Conservation (phyloP, 2,888 invertebrate genomes). For the Acronicta alni region DNA sequence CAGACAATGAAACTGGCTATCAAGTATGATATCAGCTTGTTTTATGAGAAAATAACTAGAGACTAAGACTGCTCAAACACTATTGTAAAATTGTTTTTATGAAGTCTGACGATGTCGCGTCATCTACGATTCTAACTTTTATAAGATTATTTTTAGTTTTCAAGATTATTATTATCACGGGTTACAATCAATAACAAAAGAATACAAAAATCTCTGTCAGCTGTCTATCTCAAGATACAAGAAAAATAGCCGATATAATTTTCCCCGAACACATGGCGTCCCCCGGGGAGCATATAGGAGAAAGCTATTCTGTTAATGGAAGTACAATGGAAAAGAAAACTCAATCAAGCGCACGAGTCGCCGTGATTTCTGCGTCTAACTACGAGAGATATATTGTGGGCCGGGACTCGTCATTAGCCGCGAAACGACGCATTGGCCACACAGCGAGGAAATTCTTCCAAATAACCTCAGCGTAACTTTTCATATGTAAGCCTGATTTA, state of each 20-base stretch:
- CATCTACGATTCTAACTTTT: constrained; percentile 12
- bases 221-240: constrained; percentile 58
- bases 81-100: constrained; percentile 18
- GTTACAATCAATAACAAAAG: constrained; percentile 42
- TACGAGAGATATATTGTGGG: constrained; percentile 85
- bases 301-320: constrained; percentile 87
- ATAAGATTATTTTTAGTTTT: constrained; percentile 11
- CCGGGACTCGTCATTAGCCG: constrained; percentile 81
- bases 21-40: constrained; percentile 23
- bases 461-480: constrained; percentile 79
- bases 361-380: constrained; percentile 87
- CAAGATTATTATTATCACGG: constrained; percentile 26
- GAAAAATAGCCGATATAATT: constrained; percentile 85
- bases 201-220: constrained; percentile 41
- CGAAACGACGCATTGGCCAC: constrained; percentile 75
- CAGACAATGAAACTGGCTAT: constrained; percentile 43
- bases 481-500: constrained; percentile 79
- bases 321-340: constrained; percentile 87
- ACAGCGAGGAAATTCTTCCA: constrained; percentile 73
- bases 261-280: constrained; percentile 81
- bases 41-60: constrained; percentile 37
- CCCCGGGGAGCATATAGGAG: constrained; percentile 74
- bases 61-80: constrained; percentile 28
- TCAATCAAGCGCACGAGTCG: constrained; percentile 86
- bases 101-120: constrained; percentile 16